phyloP scores from a whole-genome alignment of 2,888 invertebrate genomes.

The Hetaerina titia region DNA sequence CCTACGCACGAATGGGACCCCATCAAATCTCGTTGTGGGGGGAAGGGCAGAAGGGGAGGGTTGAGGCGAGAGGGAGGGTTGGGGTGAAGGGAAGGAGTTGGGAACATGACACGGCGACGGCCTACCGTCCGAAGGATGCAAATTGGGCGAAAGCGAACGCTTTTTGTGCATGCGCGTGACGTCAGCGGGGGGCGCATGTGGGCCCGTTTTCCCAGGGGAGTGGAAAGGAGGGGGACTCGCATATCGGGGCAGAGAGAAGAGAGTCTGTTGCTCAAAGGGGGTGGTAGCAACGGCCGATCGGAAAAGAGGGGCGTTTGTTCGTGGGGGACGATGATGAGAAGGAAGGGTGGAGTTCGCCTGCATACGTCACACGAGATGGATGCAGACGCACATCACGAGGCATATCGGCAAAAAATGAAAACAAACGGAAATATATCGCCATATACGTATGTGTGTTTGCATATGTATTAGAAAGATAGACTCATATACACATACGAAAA shows the following conservation, averaged over 20 bases:
- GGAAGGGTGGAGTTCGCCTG: background rate
- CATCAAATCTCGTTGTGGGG: no score
- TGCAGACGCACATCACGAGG: background rate
- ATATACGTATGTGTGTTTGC: background rate
- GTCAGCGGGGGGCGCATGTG: background rate
- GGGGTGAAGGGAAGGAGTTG: background rate
- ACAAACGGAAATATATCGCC: no score
- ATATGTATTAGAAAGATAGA: no score
- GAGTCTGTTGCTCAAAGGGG: no score
- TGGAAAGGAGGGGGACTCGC: background rate
- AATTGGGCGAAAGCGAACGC: conserved; percentile 1
- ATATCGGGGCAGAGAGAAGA: no score
- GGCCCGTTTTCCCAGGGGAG: background rate
- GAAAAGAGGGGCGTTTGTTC: no score
- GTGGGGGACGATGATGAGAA: background rate
- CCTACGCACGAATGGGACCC: no score
- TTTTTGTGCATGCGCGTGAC: background rate
- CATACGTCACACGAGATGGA: background rate
- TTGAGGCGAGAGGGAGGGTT: no score
- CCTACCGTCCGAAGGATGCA: background rate
- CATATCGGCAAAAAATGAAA: background rate
- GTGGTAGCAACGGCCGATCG: no score
- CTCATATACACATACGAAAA: no score
- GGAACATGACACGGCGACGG: background rate
- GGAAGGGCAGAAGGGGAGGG: no score